Evolutionary conservation across 2,888 invertebrate genomes (phyloP), one percentile per base, ranked within the genome.

Genomic region (Melieria picta): DNA sequence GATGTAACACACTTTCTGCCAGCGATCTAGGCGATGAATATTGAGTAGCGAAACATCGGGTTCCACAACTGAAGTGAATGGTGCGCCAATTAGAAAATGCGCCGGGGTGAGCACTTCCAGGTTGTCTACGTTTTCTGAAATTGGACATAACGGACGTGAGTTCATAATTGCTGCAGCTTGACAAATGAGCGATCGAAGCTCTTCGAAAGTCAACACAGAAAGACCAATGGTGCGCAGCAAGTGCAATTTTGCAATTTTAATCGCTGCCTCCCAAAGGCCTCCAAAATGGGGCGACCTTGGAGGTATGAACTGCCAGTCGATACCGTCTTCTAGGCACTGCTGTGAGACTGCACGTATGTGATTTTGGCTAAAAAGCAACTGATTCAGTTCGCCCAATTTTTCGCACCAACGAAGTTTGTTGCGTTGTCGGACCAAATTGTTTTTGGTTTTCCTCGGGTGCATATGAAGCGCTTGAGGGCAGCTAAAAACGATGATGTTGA

Each of bases 61-160:
- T 56, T 71, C 68, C 10, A 61, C 16, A 11, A 68, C 11, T 9
- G 65, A 5, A 45, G 72, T 72, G 16, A 65, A 63, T 1, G 68
- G 42, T 11, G 76, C 72, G 11, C 74, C 75, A 16, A 74, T 65
- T 9, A 76, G 58, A 58, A 76, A 77, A 42, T 77, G 74, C 11
- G 67, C 72, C 5, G 76, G 62, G 10, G 68, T 68, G 3, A 61
- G 47, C 7, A 72, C 68, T 10, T 74, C 73, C 9, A 77, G 62
- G 57, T 76, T 74, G 30, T 30, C 30, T 30, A 30, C 30, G 30
- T 30, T 30, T 30, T 30, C 30, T 30, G 30, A 30, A 30, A 30
- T 30, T 30, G 30, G 3, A 30, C 30, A 30, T 30, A 30, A 30
- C 30, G 30, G 30, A 30, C 30, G 30, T 30, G 30, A 30, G 30